These are phyloP conservation scores for Crotophaga sulcirostris DNA, from an alignment of 2,113 vertebrate species.

Conservation along the genomic window DNA sequence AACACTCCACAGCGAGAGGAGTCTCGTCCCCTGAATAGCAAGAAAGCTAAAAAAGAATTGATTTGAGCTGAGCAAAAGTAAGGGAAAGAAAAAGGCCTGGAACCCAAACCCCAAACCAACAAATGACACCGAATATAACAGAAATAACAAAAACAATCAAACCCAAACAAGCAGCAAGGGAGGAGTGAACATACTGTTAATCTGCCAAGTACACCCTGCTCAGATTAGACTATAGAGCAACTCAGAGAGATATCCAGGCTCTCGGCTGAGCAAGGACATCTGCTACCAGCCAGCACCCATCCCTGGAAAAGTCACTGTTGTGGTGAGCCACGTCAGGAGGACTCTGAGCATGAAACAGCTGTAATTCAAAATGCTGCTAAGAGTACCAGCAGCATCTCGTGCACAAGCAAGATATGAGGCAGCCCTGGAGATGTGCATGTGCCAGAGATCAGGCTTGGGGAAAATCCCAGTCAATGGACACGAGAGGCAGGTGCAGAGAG, in stretches of 20 bases:
- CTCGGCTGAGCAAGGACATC: neutral
- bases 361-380: neutral
- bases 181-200: neutral
- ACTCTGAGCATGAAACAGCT: neutral
- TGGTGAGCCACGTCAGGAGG: neutral
- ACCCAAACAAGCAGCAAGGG: neutral
- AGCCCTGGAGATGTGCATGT: neutral
- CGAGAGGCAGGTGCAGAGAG: neutral
- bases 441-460: neutral
- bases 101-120: constrained; percentile 28
- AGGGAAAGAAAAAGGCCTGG: neutral
- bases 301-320: neutral
- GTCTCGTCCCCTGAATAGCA: neutral
- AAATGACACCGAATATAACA: neutral
- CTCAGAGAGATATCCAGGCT: neutral
- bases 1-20: neutral
- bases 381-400: neutral
- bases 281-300: neutral
- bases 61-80: neutral
- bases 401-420: neutral
- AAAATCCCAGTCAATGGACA: neutral
- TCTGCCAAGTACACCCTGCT: neutral
- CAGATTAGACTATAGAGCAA: neutral
- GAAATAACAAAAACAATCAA: constrained; percentile 39
- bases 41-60: neutral